Evolutionary conservation across 2,888 invertebrate genomes (phyloP).

Genomic region (Amitus sp.): DNA sequence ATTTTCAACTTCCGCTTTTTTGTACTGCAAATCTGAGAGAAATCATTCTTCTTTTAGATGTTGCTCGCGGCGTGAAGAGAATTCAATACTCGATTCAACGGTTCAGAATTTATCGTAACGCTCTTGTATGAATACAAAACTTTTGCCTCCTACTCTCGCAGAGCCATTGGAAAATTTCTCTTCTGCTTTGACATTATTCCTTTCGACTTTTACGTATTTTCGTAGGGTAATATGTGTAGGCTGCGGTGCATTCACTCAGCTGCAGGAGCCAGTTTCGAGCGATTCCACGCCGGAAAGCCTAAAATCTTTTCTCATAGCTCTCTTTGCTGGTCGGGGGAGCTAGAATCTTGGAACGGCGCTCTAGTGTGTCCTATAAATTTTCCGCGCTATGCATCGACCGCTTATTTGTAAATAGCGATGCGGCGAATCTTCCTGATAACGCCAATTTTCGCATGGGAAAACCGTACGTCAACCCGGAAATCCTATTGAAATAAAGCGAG

Average conservation of each 20-base stretch:
- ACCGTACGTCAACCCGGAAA: conserved; percentile 32
- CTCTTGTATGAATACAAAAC: conserved; percentile 49
- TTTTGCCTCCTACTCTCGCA: conserved; percentile 23
- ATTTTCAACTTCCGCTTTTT: conserved; percentile 2
- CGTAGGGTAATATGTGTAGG: conserved; percentile 15
- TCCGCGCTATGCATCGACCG: conserved; percentile 29
- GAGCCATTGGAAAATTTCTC: conserved; percentile 28
- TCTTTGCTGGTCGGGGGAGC: too few relatives aligned
- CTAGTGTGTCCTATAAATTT: conserved; percentile 34
- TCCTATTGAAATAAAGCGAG: conserved; percentile 29
- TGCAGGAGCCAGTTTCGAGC: conserved; percentile 7
- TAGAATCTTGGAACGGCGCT: too few relatives aligned
- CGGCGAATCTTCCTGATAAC: conserved; percentile 28
- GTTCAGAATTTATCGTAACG: conserved; percentile 56
- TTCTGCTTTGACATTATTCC: conserved; percentile 8
- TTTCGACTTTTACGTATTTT: conserved; percentile 19
- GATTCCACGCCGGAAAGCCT: conserved; percentile 22
- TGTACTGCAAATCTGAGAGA: conserved; percentile 24
- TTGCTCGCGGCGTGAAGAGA: conserved; percentile 38
- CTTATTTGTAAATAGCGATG: conserved; percentile 30
- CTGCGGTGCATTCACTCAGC: conserved; percentile 17
- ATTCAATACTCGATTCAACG: conserved; percentile 60
- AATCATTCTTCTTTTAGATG: conserved; percentile 19
- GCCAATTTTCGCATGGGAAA: conserved; percentile 26
- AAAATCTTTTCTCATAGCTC: conserved; percentile 27